These are phyloP conservation scores for Aphelenchoides bicaudatus DNA, from an alignment of 2,888 invertebrate genomes.

Conservation along the genomic window DNA sequence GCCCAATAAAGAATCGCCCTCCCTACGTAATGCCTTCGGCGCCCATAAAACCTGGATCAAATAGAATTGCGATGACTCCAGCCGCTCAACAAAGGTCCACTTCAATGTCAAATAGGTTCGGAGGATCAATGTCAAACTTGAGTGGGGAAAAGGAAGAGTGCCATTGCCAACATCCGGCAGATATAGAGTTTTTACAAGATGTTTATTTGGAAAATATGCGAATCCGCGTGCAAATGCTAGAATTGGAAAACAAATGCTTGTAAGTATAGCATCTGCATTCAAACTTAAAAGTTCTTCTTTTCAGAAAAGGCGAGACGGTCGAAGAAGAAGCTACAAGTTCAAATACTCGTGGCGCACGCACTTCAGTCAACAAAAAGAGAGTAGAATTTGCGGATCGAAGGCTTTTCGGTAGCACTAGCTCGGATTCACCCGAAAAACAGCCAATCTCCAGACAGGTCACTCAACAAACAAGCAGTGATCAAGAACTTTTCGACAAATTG, in stretches of 20 bases:
- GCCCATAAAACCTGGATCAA: background rate
- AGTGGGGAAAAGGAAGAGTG: constrained; percentile 18
- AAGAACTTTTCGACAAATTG: constrained; percentile 28
- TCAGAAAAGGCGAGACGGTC: constrained; percentile 4
- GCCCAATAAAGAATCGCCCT: too few relatives aligned
- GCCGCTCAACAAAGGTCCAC: background rate
- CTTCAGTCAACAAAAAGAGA: constrained; percentile 19
- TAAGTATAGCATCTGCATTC: constrained; percentile 15
- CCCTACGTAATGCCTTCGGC: constrained; percentile 18
- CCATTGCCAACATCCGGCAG: constrained; percentile 38
- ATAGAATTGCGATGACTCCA: constrained; percentile 12
- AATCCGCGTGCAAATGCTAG: constrained; percentile 36
- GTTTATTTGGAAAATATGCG: constrained; percentile 40
- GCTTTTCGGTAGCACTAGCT: too few relatives aligned
- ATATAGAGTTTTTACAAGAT: constrained; percentile 38
- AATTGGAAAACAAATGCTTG: constrained; percentile 41
- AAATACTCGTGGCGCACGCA: too few relatives aligned
- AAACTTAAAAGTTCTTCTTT: background rate
- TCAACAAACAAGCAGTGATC: constrained; percentile 19
- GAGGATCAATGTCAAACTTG: background rate
- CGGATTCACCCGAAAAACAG: too few relatives aligned
- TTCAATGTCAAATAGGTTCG: background rate
- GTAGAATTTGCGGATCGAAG: constrained; percentile 23
- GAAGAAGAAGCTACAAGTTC: too few relatives aligned
- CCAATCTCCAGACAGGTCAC: background rate